A percentile compares a stretch with the other conserved stretches of the same genome.
Evolutionary conservation across 2,888 invertebrate species (phyloP).

Genomic region (Patella pellucida): DNA sequence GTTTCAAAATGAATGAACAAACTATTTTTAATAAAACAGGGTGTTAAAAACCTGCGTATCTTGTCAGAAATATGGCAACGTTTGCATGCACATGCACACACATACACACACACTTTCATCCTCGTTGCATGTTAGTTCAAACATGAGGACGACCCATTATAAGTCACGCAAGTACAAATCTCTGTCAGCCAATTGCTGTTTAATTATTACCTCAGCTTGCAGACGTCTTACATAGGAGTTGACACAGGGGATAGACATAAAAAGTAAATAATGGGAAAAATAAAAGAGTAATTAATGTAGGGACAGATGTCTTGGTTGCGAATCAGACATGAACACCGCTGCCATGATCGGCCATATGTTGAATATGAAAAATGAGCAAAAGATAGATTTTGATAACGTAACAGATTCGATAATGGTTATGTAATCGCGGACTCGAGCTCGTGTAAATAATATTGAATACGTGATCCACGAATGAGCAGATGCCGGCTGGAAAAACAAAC

Average conservation of each 20-base stretch:
- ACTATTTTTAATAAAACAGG: too few relatives aligned
- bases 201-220: constrained; percentile 6
- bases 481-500: background rate
- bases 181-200: background rate
- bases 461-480: too few relatives aligned
- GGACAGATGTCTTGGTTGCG: constrained; percentile 4
- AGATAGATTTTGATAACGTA: background rate
- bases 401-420: constrained; percentile 3
- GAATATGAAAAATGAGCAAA: constrained; percentile 2
- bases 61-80: background rate
- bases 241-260: background rate
- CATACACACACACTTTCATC: constrained; percentile 8
- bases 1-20: too few relatives aligned
- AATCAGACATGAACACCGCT: background rate
- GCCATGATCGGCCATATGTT: constrained; percentile 10
- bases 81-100: background rate
- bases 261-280: constrained; percentile 2
- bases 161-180: constrained; percentile 11
- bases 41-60: background rate
- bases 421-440: background rate
- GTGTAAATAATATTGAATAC: background rate
- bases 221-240: background rate
- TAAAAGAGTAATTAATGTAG: background rate
- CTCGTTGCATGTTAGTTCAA: background rate
- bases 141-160: background rate